Base-by-base conservation (phyloP, 2,113 vertebrate genomes). In the Saguinus imperator region DNA sequence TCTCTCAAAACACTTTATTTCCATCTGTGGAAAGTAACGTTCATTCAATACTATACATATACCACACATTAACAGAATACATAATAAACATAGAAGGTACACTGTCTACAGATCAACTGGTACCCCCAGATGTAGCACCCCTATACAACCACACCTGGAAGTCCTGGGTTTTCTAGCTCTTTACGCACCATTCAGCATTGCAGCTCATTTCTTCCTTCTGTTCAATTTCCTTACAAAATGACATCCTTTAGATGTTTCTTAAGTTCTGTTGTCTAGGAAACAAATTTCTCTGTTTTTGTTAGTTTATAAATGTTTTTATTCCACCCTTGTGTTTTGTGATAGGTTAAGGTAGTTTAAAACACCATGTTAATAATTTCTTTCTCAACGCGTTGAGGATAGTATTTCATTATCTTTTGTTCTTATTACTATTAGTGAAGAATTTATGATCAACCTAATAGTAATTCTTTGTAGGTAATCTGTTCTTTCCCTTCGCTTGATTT, bases 151-250 rank as follows among this genome's bases (percentile, higher is more conserved):
- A 43, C 25, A 66, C 10, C 37, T n/a, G 84, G 55, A 10, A 52
- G 16, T 13, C 14, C 1, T 18, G 0, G 25, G 11, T 27, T 8
- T 43, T 40, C 8, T 16, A 20, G 2, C 5, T 17, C 16, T 29
- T 40, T 52, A 16, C n/a, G 57, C 8, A 3, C 23, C 66, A 2
- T 20, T 82, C 12, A 45, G 48, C 7, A 6, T 0, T 2, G 13
- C 32, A 35, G 4, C 20, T 75, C 37, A 10, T 10, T 48, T 94
- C 35, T 73, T 40, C 66, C 37, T 75, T 57, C 45, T 57, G 25
- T 45, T 64, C 50, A 72, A 21, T 80, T 94, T 73, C n/a, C 25
- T 17, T 55, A 32, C 45, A 40, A 82, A 13, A 25, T 17, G 64
- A 35, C 35, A 43, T 32, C 61, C 52, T 76, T 57, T 45, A 73